Base-by-base conservation (phyloP, 1,140 invertebrate genomes). In the Chrysomallon squamiferum region DNA sequence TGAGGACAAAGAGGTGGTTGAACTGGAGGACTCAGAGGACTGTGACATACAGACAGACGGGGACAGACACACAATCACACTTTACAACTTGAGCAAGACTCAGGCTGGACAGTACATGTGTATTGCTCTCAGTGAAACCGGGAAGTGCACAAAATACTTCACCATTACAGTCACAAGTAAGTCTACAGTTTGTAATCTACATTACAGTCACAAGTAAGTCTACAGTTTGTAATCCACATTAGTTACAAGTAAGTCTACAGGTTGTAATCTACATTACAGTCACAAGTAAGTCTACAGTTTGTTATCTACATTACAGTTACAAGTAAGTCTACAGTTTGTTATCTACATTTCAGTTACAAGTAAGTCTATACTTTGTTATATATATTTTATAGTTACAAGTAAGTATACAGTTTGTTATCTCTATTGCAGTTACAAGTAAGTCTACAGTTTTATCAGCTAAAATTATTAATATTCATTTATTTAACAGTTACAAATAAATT, bases 101-200 rank as follows among this genome's bases (percentile, higher is more conserved):
- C 72, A 80, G 25, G 74, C 70, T 3, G 79, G 80, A 25, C 81
- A 82, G 66, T 82, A 82, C 61, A 82, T 82, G 74, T 77, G 75
- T 68, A 79, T 82, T 57, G 80, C 71, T 3, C 68, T 80, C 43
- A 82, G 75, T 56, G 79, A 81, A 50, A 61, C 71, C 33, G 81
- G 75, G 0, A 73, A 76, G 30, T 80, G 79, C 57, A 75, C 66
- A 22, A 73, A 80, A 59, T 78, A 76, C 62, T 73, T 83, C 29
- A 75, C 75, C 20, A 65, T 83, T 20, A 77, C 60, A 20, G 72
- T 84, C 3, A 78, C 79, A 79, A 79, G 83, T 84, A 72, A 71
- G 66, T 54, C 20, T 13, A 33, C 49, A 60, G 25, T 27, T 18
- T 29, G 22, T 60, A n/a, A n/a, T 83, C 29, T 74, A 75, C 20